A percentile compares a stretch with the other conserved stretches of the same genome.
Evolutionary conservation across 1,140 invertebrate genomes (phyloP).

Genomic region (Anthonomus grandis): DNA sequence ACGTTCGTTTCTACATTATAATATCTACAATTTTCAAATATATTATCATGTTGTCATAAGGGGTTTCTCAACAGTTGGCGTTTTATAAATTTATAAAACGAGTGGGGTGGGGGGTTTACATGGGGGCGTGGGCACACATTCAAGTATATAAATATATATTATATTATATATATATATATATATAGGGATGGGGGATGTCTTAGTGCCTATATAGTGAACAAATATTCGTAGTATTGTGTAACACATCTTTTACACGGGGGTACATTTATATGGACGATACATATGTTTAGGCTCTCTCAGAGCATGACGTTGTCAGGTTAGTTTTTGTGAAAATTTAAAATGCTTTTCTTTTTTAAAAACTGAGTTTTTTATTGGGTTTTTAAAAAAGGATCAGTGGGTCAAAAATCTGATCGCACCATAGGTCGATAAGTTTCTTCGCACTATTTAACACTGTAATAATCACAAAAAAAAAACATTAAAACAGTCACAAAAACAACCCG

Average conservation of each 20-base stretch:
- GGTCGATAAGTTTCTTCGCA: too few relatives aligned
- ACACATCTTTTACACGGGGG: slow-evolving; percentile 11
- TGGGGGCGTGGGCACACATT: slow-evolving; percentile 11
- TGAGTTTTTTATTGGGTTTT: too few relatives aligned
- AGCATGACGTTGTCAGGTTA: too few relatives aligned
- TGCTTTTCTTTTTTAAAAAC: too few relatives aligned
- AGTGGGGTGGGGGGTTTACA: neutral
- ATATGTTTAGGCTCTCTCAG: neutral
- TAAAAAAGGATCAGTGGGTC: too few relatives aligned
- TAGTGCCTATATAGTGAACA: slow-evolving; percentile 24
- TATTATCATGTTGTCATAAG: slow-evolving; percentile 19
- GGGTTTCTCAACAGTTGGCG: slow-evolving; percentile 18
- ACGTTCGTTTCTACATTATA: slow-evolving; percentile 16
- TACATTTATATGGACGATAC: slow-evolving; percentile 24
- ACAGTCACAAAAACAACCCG: too few relatives aligned
- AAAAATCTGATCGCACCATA: too few relatives aligned
- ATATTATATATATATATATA: too few relatives aligned
- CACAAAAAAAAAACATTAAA: too few relatives aligned
- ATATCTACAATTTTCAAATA: slow-evolving; percentile 16
- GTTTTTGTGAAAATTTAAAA: too few relatives aligned
- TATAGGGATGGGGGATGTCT: slow-evolving; percentile 11
- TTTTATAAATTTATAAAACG: neutral
- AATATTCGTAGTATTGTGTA: slow-evolving; percentile 21
- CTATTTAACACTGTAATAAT: too few relatives aligned
- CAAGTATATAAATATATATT: slow-evolving; percentile 22